Conservation (phyloP, 2,113 vertebrate genomes). For the Aepyceros melampus region DNA sequence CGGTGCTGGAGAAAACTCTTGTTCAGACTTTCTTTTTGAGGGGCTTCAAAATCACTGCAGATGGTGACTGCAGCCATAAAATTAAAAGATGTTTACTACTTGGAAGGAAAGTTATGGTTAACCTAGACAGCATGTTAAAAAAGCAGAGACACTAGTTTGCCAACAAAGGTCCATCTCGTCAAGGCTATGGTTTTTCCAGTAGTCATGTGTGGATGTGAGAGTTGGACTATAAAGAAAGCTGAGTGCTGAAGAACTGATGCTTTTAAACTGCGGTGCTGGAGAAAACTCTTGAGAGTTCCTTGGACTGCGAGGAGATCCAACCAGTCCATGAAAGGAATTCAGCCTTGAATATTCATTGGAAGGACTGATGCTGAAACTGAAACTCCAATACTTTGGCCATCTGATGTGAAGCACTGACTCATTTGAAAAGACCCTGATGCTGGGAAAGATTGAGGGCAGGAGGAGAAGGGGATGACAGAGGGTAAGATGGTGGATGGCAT, state of each 20-base stretch:
- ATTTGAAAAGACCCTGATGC: not conserved
- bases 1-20: no score
- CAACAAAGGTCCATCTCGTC: no score
- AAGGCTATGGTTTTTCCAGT: no score
- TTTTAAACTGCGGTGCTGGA: not conserved
- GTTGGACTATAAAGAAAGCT: not conserved
- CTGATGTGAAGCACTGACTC: fast-evolving
- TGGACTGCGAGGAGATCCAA: not conserved
- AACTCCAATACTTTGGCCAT: not conserved
- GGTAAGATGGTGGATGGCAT: not conserved
- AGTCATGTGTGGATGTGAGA: no score
- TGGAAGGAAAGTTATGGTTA: no score
- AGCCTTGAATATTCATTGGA: not conserved
- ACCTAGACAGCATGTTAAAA: no score
- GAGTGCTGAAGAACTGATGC: not conserved
- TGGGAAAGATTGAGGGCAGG: not conserved
- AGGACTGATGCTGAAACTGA: not conserved
- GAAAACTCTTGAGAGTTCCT: not conserved
- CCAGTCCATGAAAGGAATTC: not conserved
- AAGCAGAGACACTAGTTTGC: no score
- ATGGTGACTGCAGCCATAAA: no score
- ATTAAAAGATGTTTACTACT: no score
- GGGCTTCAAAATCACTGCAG: no score
- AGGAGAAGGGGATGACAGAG: not conserved
- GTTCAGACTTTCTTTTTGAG: no score